Base-by-base conservation (phyloP, 2,113 vertebrate genomes). In the Sterrhoptilus dennistouni region DNA sequence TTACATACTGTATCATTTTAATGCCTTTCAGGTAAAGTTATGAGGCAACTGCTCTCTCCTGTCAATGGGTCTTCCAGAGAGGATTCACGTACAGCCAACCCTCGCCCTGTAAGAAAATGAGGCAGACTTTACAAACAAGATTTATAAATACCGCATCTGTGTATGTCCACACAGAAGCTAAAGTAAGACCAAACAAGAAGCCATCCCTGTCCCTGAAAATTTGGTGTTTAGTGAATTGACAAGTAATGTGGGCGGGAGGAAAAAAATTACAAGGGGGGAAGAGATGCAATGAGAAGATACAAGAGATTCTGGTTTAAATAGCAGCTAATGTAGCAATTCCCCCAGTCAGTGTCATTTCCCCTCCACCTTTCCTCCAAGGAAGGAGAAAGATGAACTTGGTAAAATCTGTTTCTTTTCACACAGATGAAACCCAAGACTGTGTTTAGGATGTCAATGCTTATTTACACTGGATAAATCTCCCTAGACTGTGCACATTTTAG, bases 21-120 rank as follows among this genome's bases (percentile, higher is more conserved):
- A 97, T 97, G 96, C 96, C 96, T 97, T 96, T 90, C 96, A 96
- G 95, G 96, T 91, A 87, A 84, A 93, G 79, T 24, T 87, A 75
- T 0, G 53, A 85, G 96, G 95, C 91, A 96, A 82, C 56, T 70
- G 89, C 83, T 95, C 81, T 92, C 52, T 70, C 91, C 61, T 86
- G 44, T 99, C 98, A 99, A 52, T 98, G 98, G 24, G 97, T 97
- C 97, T 99, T 99, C 99, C 99, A 99, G 71, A 99, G 98, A 10
- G 98, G 98, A 89, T 97, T 98, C 96, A 98, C 95, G 92, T 99
- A 99, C 28, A 98, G 96, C 99, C 99, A 99, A 52, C 98, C 98
- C 1, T 99, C 99, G 1, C 98, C 99, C 99, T 99, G 97, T 22
- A 97, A 96, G 74, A 95, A 83, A 97, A 98, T 91, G 17, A 64